A percentile compares a stretch with the other conserved stretches of the same genome.
These are phyloP conservation scores for Eucidaris tribuloides DNA, from an alignment of 35 echinoderm and acorn worm species.

Conservation along the genomic window DNA sequence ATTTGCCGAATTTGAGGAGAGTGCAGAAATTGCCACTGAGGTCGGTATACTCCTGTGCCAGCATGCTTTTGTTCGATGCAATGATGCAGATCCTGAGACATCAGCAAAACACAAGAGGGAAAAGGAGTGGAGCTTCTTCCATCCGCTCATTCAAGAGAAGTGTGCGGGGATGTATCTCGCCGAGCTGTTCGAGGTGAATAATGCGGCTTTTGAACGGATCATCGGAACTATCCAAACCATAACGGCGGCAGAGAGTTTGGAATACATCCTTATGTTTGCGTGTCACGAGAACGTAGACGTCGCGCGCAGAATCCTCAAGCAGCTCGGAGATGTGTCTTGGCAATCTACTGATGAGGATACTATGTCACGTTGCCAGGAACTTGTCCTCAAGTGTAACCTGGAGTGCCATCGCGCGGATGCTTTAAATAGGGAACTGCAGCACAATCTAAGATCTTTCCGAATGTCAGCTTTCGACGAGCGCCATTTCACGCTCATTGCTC, in stretches of 20 bases:
- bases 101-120: background rate
- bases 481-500: background rate
- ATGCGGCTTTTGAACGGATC: background rate
- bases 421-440: background rate
- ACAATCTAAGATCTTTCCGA: background rate
- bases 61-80: background rate
- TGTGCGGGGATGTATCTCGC: background rate
- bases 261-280: background rate
- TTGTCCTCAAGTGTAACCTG: conserved; percentile 10
- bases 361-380: background rate
- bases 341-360: background rate
- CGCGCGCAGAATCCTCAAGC: background rate
- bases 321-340: background rate
- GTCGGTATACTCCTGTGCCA: background rate
- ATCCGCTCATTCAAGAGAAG: conserved; percentile 1
- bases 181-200: background rate
- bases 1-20: background rate
- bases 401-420: conserved; percentile 1
- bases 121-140: background rate
- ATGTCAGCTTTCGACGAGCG: background rate
- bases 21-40: background rate
- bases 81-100: too few species aligned
- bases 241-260: background rate
- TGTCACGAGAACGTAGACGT: background rate
- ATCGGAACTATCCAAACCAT: background rate